Conservation (phyloP, 2,113 vertebrate species). For the Corapipo altera region DNA sequence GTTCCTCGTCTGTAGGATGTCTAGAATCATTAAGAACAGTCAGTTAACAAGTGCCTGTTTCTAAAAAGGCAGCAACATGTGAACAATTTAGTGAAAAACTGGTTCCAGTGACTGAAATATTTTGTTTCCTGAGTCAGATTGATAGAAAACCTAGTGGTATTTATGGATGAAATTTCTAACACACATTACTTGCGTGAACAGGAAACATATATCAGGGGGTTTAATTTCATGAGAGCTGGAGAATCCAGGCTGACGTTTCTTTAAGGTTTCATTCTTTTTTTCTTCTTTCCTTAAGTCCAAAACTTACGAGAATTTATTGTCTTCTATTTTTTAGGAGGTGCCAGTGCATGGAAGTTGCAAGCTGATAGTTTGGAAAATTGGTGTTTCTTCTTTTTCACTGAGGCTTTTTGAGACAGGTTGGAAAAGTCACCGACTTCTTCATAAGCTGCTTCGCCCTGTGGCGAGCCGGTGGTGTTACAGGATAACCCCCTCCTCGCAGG, state of each 20-base stretch:
- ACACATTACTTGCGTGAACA: not conserved
- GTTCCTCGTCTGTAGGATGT: not conserved
- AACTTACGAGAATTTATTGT: not conserved
- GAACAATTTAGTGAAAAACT: slow-evolving; percentile 16
- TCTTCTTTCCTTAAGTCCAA: not conserved
- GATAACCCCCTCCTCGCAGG: no score
- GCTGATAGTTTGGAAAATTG: not conserved
- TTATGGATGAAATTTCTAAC: not conserved
- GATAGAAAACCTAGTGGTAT: slow-evolving; percentile 6
- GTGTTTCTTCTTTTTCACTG: not conserved
- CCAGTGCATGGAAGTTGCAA: not conserved
- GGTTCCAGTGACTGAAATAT: not conserved
- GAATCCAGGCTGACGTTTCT: not conserved
- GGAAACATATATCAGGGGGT: not conserved
- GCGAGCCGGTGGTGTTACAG: no score
- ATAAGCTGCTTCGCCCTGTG: not conserved
- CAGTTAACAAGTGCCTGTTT: not conserved
- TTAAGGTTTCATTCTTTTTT: not conserved
- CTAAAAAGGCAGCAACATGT: not conserved
- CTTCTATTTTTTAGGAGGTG: not conserved
- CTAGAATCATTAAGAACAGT: slow-evolving; percentile 39
- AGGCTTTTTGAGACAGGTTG: not conserved
- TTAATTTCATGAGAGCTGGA: not conserved
- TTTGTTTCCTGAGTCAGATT: slow-evolving; percentile 9
- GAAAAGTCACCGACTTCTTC: not conserved